phyloP scores from a whole-genome alignment of 2,113 vertebrate species.

The Puffinus mauretanicus region DNA sequence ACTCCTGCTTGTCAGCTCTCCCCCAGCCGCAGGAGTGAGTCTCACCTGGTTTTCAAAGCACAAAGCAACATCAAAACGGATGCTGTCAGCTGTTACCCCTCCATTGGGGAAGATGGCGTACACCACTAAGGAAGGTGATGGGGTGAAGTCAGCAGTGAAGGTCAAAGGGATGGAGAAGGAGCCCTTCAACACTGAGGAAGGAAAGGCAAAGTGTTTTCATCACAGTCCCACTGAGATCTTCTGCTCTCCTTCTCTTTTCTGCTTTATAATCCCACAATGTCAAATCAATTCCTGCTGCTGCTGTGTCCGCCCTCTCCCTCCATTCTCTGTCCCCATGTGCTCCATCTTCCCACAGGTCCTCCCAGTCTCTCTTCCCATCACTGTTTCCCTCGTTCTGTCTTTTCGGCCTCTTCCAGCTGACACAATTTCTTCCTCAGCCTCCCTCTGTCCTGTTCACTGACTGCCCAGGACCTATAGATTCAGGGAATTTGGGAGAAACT shows the following conservation, averaged over 20 bases:
- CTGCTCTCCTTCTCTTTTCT: background rate
- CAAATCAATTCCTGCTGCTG: background rate
- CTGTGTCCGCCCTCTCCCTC: background rate
- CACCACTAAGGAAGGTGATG: slow-evolving; percentile 73
- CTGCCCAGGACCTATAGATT: background rate
- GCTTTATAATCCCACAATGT: background rate
- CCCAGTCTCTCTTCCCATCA: background rate
- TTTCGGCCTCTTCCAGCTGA: background rate
- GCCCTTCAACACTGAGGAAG: slow-evolving; percentile 68
- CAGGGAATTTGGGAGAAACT: background rate
- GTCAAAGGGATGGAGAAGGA: slow-evolving; percentile 73
- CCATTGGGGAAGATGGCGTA: slow-evolving; percentile 77
- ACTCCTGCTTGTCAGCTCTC: background rate
- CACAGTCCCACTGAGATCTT: fast-evolving
- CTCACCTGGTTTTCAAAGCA: slow-evolving; percentile 84
- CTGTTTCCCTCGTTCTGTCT: background rate
- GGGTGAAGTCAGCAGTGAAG: slow-evolving; percentile 72
- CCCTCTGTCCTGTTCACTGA: background rate
- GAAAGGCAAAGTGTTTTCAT: background rate
- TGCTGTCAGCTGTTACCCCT: slow-evolving; percentile 73
- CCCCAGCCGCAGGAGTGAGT: background rate
- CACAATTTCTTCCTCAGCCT: background rate
- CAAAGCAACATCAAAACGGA: slow-evolving; percentile 71
- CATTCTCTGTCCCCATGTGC: background rate
- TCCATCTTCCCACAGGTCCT: background rate